Base-by-base conservation (phyloP, 1,140 invertebrate species). In the Chrysopa pallens region DNA sequence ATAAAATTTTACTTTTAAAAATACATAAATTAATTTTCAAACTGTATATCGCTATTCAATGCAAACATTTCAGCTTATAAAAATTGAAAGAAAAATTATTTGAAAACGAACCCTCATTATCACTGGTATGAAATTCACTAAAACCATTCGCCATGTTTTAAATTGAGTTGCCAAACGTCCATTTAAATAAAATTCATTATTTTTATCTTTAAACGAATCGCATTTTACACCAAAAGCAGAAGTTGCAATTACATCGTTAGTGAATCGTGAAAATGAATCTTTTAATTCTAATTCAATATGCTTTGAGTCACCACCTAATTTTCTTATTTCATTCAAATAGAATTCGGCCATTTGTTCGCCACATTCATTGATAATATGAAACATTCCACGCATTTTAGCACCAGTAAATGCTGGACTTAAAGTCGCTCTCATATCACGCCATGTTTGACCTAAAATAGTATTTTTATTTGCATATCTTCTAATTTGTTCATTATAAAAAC, bases 321-420 rank as follows among this genome's bases (percentile, higher is more conserved):
- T 23, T 23, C 5, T 23, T 2, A 23, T 23, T 23, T 23, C 46
- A 5, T 23, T 23, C 17, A 23, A 23, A 5, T 23, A 23, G 5
- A 23, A 12, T 4, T 54, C 46, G 0, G 48, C 46, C 6, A 55
- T 52, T 6, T 52, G 42, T 11, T 42, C 17, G 1, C 52, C 54
- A 37, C 54, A 58, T 8, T 63, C 57, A 8, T 51, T 53, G 53
- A 71, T 65, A 8, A 70, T 44, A 1, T 49, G 47, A 31, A 62
- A 65, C 65, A 70, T 69, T 39, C 38, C 44, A 15, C 61, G 59
- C 66, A 73, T 69, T 49, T 72, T 73, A 23, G 64, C 64, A 4
- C 63, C 56, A 0, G 72, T 75, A 46, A 74, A 75, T 0, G 66
- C 62, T 5, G 71, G 71, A 23, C 63, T 69, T 4, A 75, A 43